Base-by-base conservation (phyloP, 2,888 invertebrate species). In the Polydrusus tereticollis region DNA sequence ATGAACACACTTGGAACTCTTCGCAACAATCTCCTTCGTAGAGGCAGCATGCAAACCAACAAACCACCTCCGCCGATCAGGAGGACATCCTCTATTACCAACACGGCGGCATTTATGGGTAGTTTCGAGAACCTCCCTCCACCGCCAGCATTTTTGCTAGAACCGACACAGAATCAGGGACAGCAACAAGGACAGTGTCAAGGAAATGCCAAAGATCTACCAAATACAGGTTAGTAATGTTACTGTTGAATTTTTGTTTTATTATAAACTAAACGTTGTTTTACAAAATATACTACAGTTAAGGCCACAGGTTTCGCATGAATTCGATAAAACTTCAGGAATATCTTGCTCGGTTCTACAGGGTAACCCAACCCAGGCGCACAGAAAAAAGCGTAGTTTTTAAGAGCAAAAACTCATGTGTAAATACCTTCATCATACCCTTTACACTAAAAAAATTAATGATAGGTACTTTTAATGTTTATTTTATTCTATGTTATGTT, bases 61-160 rank as follows among this genome's bases (percentile, higher is more conserved):
- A 91, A 94, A 84, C 95, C 95, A 38, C 93, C 94, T 74, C 95
- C 95, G 36, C 95, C 95, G 0, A 92, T 95, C 50, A 87, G 96
- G 60, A 88, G 95, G 43, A 95, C 95, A 0, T 94, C 95, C 0
- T 89, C 90, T 10, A 88, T 90, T 66, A 88, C 89, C 18, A 86
- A 87, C 73, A 82, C 85, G 21, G 80, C 72, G 21, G 69, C 72
- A 38, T 84, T 83, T 72, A 86, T 83, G 77, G 87, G 87, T 29
- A 87, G 87, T 75, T 80, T 87, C 78, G 88, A 88, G 47, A 47
- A 47, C 6, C 85, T 93, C 71, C 94, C 93, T 5, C 93, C 94
- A 0, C 94, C 94, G 14, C 94, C 94, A 0, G 92, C 93, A 0
- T 94, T 93, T 82, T 85, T 94, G n/a, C 84, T 94, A 66, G 92